Evolutionary conservation across 1,140 invertebrate genomes (phyloP), one percentile per base, ranked within the genome.

Genomic region (Aphaenogaster floridana): DNA sequence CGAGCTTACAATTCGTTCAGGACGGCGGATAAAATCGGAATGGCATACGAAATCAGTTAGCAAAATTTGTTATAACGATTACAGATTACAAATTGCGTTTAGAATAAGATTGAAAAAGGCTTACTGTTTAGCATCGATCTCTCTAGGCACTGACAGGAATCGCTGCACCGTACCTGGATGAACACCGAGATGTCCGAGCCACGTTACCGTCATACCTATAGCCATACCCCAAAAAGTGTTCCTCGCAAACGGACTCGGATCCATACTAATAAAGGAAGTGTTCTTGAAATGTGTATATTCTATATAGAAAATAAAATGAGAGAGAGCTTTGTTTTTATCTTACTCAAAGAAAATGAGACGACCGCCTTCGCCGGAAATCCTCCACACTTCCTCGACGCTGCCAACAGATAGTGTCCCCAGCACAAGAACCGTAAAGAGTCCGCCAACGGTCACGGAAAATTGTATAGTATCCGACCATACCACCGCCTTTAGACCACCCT

Each of bases 401-500:
- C 97, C 97, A 8, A 96, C 95, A 28, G 97, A 94, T 11, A 96
- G 87, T 13, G 96, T 94, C 17, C 97, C 96, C 61, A 97, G 95
- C 64, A 97, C 94, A 6, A 97, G 94, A 68, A 98, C 96, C n/a
- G 96, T 93, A 1, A 97, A 92, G 7, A 98, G 96, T 17, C 97
- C 97, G 15, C 96, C 96, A 57, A 97, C 93, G 90, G 97, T 97
- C 6, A 97, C 93, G 59, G 96, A 94, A 50, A 97, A 96, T 88
- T 98, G 97, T 34, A 97, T 95, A 1, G 97, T 96, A 86, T 97
- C 97, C 2, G 97, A 96, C 96, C 96, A 97, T 48, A 98, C 96
- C n/a, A 98, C 97, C 4, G 97, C 97, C 94, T 97, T 96, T 66
- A 98, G 93, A 1, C 97, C 97, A 66, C 97, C 97, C 96, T 97